A percentile compares a stretch with the other conserved stretches of the same genome.
These are phyloP conservation scores for Actinemys pallida DNA, from an alignment of 2,113 vertebrate genomes.

Conservation along the genomic window DNA sequence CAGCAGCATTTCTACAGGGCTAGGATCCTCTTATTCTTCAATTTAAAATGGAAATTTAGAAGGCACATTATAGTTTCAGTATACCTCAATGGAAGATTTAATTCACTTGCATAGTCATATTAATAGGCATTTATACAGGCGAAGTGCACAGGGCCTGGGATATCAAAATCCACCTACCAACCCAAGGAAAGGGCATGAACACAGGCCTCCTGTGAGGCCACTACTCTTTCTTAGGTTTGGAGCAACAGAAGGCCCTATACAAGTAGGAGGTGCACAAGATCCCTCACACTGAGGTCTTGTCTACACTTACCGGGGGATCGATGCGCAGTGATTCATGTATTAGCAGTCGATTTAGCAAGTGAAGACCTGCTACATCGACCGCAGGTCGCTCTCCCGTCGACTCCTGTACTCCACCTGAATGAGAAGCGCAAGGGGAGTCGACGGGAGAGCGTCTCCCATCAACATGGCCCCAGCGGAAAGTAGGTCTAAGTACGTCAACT, in stretches of 20 bases:
- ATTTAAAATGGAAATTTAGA: not conserved
- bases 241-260: not conserved
- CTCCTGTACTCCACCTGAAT: no score
- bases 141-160: not conserved
- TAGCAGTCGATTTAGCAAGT: no score
- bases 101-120: not conserved
- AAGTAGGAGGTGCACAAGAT: not conserved
- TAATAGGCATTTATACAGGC: not conserved
- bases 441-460: no score
- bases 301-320: no score
- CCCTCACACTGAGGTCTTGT: no score
- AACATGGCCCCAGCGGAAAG: no score
- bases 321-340: no score
- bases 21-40: not conserved
- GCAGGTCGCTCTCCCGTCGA: no score
- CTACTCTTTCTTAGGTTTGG: accelerated
- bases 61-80: not conserved
- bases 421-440: no score
- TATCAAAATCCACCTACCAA: not conserved
- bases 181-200: not conserved
- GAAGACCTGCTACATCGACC: no score
- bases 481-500: no score
- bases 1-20: not conserved
- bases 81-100: not conserved
- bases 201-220: not conserved